These are phyloP conservation scores for Rana temporaria DNA, from an alignment of 2,113 vertebrate species.

Conservation along the genomic window DNA sequence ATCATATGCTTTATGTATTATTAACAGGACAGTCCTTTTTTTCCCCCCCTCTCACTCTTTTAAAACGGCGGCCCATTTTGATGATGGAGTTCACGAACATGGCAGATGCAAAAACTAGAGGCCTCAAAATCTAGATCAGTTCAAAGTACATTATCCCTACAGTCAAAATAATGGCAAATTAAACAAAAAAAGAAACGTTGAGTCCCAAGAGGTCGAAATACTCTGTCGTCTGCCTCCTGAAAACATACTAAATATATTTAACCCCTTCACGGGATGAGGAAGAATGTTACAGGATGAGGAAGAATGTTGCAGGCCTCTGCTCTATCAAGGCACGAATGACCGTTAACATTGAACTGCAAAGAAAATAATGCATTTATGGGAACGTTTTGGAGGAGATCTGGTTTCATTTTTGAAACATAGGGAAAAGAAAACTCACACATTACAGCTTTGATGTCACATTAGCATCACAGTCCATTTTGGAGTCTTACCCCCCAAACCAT, in stretches of 20 bases:
- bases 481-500: slow-evolving; percentile 76
- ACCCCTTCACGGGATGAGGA: background rate
- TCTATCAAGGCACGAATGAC: background rate
- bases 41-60: background rate
- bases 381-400: background rate
- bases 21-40: slow-evolving; percentile 26
- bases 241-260: slow-evolving; percentile 40
- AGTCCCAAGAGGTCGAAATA: background rate
- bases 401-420: slow-evolving; percentile 7
- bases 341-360: background rate
- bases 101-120: background rate
- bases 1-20: slow-evolving; percentile 26
- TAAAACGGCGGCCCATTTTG: slow-evolving; percentile 1
- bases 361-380: background rate
- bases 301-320: slow-evolving; percentile 24
- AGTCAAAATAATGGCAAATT: background rate
- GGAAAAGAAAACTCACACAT: background rate
- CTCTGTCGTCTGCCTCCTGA: background rate
- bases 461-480: slow-evolving; percentile 73
- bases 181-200: background rate
- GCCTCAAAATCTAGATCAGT: slow-evolving; percentile 6
- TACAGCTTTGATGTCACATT: slow-evolving; percentile 59
- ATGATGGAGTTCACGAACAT: background rate
- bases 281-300: slow-evolving; percentile 3
- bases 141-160: background rate